Base-by-base conservation (phyloP, 2,888 invertebrate genomes). In the Brassicogethes aeneus region DNA sequence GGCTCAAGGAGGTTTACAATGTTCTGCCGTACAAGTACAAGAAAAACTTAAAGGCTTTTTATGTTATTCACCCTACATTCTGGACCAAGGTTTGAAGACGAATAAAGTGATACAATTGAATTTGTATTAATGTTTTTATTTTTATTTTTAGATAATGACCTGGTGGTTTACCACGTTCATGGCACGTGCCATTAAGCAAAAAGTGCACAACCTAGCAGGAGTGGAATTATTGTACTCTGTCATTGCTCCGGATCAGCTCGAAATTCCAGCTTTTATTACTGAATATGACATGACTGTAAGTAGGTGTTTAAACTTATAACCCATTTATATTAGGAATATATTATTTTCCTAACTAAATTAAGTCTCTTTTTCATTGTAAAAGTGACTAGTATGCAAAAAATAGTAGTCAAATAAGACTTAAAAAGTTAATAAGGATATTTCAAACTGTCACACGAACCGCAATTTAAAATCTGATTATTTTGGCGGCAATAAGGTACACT, bases 161-260 rank as follows among this genome's bases (percentile, higher is more conserved):
- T 95, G 95, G 95, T 95, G 93, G 89, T 93, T 95, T 71, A 92
- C 93, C 50, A 95, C 94, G 43, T 95, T 95, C 69, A 93, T 93
- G 85, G 93, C 94, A 47, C 91, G 93, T 3, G 92, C 92, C 51
- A 92, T 95, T 59, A 95, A 95, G 71, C 84, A 88, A 52, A 94
- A 94, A 72, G 91, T 95, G 43, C 89, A 90, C 70, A 89, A 79
- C 63, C 72, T 95, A 62, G 86, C 87, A 36, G 94, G 94, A 48
- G 84, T 95, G 2, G 93, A 94, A 71, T 92, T 85, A 70, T 77
- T 95, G 40, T 94, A 92, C 73, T 80, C 86, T 46, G 85, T 87
- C 45, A 91, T 95, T 75, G 80, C 89, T 51, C 86, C 90, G 37
- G 87, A 90, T 73, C 91, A 95, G 71, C 76, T 96, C 55, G 93